Evolutionary conservation across 1,140 invertebrate species (phyloP), one percentile per base, ranked within the genome.

Genomic region (Phortica variegata): DNA sequence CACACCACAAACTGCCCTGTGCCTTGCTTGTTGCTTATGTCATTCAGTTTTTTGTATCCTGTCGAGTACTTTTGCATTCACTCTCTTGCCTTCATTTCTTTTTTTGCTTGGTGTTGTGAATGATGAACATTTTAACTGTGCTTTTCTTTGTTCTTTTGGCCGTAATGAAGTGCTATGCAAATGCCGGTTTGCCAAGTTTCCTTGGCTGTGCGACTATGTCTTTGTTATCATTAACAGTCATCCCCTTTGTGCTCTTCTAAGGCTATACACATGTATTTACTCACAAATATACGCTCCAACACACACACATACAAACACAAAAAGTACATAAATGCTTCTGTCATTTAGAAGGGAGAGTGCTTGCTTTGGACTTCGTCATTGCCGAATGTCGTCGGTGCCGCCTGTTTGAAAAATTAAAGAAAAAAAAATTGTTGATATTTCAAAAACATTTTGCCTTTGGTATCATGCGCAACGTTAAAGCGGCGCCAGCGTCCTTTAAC

Each of bases 131-230:
- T 66, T 68, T 68, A 68, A 68, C 68, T 68, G 63, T 68, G 63
- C 63, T 49, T 56, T 55, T 60, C 60, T 68, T 68, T 68, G 65
- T 68, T 60, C 65, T 68, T 68, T 68, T 63, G 50, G 65, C 60
- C 56, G 63, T 69, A 68, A 68, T 68, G 63, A 63, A 68, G 63
- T 68, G 63, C 63, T 63, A 68, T 68, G 63, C 63, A 68, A 68
- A 68, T 68, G 63, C 65, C 63, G 63, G 68, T 68, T 68, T 68
- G 65, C 63, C 63, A 63, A 68, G 58, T 68, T 68, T 68, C 63
- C 63, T 68, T 68, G 60, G 65, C 60, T 58, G 51, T 53, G 51
- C n/a, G n/a, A 54, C 51, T 45, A 42, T 56, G 50, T 53, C 47
- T 56, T 53, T 53, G 54, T 56, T 43, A 46, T 56, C 56, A 50